phyloP scores from a whole-genome alignment of 1,140 invertebrate species.

The Venustaconcha ellipsiformis region DNA sequence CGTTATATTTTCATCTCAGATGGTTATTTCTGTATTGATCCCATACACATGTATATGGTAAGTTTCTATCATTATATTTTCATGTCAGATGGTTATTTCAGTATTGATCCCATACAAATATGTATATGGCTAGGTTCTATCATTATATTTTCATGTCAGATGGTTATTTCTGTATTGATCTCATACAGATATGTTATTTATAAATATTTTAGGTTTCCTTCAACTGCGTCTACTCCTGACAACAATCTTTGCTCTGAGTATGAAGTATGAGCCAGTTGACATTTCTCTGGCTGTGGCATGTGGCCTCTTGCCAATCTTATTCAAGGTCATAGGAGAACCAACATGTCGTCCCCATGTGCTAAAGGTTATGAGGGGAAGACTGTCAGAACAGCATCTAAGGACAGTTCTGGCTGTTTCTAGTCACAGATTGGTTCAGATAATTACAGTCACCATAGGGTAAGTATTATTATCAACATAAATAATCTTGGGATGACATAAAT shows the following conservation, averaged over 20 bases:
- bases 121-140: no score
- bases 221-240: conserved; percentile 68
- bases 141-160: no score
- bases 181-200: no score
- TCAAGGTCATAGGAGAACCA: conserved; percentile 60
- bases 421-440: conserved; percentile 72
- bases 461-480: conserved; percentile 10
- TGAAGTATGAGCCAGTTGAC: conserved; percentile 74
- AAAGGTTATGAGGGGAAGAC: conserved; percentile 46
- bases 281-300: conserved; percentile 74
- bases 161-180: no score
- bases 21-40: no score
- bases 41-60: no score
- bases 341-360: conserved; percentile 48
- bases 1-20: no score
- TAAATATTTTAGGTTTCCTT: no score
- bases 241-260: conserved; percentile 74
- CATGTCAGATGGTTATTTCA: no score
- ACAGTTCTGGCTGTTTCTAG: conserved; percentile 65
- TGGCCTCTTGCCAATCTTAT: conserved; percentile 72
- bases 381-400: conserved; percentile 52
- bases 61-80: no score
- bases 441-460: conserved; percentile 72
- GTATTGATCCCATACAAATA: no score
- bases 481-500: no score